Conservation (phyloP, 2,888 invertebrate genomes). For the Acronicta alni region DNA sequence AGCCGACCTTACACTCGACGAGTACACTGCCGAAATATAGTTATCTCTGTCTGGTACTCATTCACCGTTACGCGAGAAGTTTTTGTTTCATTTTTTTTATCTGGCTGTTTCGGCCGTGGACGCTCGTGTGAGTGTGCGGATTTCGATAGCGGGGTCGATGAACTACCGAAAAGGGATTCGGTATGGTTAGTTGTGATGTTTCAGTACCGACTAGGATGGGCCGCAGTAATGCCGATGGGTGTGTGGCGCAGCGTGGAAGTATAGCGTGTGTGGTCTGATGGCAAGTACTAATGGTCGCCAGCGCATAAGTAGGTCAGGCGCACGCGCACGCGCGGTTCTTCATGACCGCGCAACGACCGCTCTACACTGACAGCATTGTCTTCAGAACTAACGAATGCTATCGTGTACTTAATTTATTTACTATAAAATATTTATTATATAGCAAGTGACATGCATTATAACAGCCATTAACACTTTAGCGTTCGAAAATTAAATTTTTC, state of each 20-base stretch:
- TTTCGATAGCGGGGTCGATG: constrained; percentile 88
- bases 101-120: constrained; percentile 75
- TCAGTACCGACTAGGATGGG: constrained; percentile 68
- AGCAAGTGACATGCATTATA: constrained; percentile 15
- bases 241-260: constrained; percentile 57
- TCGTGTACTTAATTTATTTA: constrained; percentile 31
- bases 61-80: constrained; percentile 78
- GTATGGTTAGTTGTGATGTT: constrained; percentile 77
- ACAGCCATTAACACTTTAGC: constrained; percentile 10
- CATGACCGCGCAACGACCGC: constrained; percentile 69
- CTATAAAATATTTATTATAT: constrained; percentile 20
- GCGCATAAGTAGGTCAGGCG: constrained; percentile 82
- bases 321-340: constrained; percentile 80
- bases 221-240: constrained; percentile 68
- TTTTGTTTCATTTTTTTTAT: constrained; percentile 87
- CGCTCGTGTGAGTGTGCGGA: constrained; percentile 87
- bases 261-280: constrained; percentile 74
- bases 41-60: constrained; percentile 87
- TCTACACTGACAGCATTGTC: constrained; percentile 57
- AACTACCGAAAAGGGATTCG: constrained; percentile 86
- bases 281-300: constrained; percentile 72
- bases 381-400: constrained; percentile 46
- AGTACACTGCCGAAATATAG: constrained; percentile 84
- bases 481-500: constrained; percentile 25
- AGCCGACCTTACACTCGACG: constrained; percentile 83